Base-by-base conservation (phyloP, 2,888 invertebrate genomes). In the Keiferia lycopersicella region DNA sequence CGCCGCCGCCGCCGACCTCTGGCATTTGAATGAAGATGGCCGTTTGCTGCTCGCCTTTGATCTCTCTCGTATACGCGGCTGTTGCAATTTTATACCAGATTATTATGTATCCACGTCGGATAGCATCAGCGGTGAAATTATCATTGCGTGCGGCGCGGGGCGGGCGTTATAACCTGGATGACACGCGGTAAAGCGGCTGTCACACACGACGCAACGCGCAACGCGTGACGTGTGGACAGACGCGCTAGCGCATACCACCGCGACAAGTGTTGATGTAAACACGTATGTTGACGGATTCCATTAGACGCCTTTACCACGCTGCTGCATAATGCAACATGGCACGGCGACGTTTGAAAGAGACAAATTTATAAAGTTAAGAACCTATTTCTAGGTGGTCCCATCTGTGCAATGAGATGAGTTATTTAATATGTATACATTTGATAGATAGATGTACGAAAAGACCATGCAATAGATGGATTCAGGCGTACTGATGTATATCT, bases 21-120 rank as follows among this genome's bases (percentile, higher is more conserved):
- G 88, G 78, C 87, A 88, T 88, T 89, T 86, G 67, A 67, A 69
- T 73, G 79, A 79, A 83, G 87, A 89, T 84, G 87, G 82, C 87
- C 84, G 81, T 79, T 83, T 80, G 80, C 80, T 75, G 73, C 76
- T 73, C 79, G 83, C 82, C 84, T 86, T 82, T 88, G 84, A 87
- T 88, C 87, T 86, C 78, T 77, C 78, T 79, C 74, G 71, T 74
- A 77, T 76, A 75, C 73, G 70, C 74, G 73, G 77, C 82, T 83
- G 77, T 81, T 82, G 85, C 79, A 84, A 85, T 84, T 86, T 86
- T 83, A 86, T 84, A 81, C 81, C 74, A 82, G 78, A 84, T 85
- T 84, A 83, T 81, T 81, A 82, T 80, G 73, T 73, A 74, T 77
- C 75, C 73, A 79, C 77, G 72, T 70, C 74, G 68, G 77, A 79